Percentiles rank a stretch among this genome's conserved stretches.
phyloP scores from a whole-genome alignment of 1,140 invertebrate species.

The Sycophila sp. region DNA sequence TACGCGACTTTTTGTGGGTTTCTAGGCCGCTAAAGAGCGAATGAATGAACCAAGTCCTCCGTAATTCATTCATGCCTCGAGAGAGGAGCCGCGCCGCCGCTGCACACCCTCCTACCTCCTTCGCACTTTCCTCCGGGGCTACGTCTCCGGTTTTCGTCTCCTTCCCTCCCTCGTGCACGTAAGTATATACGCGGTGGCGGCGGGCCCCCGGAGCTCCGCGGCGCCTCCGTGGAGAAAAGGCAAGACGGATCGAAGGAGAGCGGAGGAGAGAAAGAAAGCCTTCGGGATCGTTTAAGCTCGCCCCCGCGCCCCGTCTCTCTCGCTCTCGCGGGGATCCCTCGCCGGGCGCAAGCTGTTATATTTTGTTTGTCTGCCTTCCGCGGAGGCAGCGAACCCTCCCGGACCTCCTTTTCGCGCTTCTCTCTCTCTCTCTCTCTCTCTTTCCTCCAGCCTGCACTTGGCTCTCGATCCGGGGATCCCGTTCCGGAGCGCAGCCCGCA shows the following conservation, averaged over 20 bases:
- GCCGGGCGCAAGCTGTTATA: slow-evolving; percentile 56
- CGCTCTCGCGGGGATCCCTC: slow-evolving; percentile 48
- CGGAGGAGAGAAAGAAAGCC: background rate
- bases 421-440: background rate
- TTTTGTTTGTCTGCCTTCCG: slow-evolving; percentile 59
- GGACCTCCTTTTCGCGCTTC: background rate
- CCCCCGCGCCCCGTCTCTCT: slow-evolving; percentile 35
- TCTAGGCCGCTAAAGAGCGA: slow-evolving; percentile 60
- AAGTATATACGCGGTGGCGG: background rate
- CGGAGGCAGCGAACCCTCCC: slow-evolving; percentile 43
- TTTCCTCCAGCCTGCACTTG: background rate
- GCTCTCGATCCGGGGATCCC: background rate
- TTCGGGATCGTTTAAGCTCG: background rate
- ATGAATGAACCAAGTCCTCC: slow-evolving; percentile 61
- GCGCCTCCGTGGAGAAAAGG: slow-evolving; percentile 27
- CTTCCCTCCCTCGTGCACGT: background rate
- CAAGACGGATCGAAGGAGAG: slow-evolving; percentile 26
- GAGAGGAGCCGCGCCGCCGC: slow-evolving; percentile 43
- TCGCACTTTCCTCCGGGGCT: slow-evolving; percentile 10
- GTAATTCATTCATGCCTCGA: slow-evolving; percentile 64
- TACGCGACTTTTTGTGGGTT: slow-evolving; percentile 58
- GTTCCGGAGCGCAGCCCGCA: background rate
- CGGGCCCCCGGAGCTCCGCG: background rate
- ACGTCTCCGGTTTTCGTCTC: background rate
- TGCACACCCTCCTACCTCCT: background rate